A percentile compares a stretch with the other conserved stretches of the same genome.
Evolutionary conservation across 30 jellyfish, hydroid and myxozoan species (phyloP).

Genomic region (Turritopsis rubra): DNA sequence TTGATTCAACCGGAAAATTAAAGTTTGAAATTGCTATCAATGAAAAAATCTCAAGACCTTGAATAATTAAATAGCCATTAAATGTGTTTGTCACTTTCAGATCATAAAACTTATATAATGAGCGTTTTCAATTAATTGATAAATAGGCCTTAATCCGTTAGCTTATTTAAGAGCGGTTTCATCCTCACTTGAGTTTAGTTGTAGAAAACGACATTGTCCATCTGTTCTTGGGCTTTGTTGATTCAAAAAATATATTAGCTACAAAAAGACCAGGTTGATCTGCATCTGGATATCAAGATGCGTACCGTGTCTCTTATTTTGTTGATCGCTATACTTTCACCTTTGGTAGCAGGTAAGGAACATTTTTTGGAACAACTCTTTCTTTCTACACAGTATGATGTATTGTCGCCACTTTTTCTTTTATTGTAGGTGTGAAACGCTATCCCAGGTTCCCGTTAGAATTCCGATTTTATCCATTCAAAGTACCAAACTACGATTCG

Average conservation of each 20-base stretch:
- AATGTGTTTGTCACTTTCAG: not conserved
- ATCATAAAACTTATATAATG: not conserved
- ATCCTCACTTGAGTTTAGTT: not conserved
- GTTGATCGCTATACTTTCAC: not conserved
- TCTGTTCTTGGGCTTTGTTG: not conserved
- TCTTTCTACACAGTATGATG: no score
- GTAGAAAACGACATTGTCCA: not conserved
- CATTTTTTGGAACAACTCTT: no score
- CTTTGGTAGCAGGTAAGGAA: not conserved
- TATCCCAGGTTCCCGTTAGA: slow-evolving; percentile 4
- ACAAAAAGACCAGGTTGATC: not conserved
- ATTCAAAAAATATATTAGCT: not conserved
- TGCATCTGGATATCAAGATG: not conserved
- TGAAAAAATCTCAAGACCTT: not conserved
- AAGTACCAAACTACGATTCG: not conserved
- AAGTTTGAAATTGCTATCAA: not conserved
- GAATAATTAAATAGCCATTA: not conserved
- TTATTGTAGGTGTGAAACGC: not conserved
- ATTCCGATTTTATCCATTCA: slow-evolving; percentile 14
- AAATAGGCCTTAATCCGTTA: not conserved
- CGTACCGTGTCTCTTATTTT: not conserved
- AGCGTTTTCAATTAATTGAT: not conserved
- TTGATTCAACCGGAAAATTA: not conserved
- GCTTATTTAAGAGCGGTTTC: not conserved
- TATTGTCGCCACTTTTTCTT: no score